Percentiles rank a stretch among this genome's conserved stretches.
Conservation (phyloP, 2,797 vertebrate genomes). For the Sternotherus odoratus region DNA sequence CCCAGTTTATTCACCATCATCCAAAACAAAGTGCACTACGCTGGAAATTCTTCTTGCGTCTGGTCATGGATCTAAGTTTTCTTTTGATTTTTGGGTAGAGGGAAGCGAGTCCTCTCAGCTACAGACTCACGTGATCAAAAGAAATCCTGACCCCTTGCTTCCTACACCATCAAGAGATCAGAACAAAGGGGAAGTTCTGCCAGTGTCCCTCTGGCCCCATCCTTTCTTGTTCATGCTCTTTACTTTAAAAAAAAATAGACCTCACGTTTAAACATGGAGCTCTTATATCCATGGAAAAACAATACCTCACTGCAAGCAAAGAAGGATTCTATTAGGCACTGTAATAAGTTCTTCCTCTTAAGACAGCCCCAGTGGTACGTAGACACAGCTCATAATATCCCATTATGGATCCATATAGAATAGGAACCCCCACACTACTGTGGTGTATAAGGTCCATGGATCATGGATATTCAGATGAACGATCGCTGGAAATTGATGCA, state of each 20-base stretch:
- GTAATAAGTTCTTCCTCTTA: neutral
- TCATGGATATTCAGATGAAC: neutral
- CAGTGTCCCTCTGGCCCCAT: neutral
- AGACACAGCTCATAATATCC: neutral
- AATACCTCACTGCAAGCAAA: neutral
- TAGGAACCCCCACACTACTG: neutral
- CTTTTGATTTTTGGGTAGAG: neutral
- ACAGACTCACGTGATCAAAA: neutral
- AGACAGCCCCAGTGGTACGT: neutral
- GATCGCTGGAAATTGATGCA: neutral
- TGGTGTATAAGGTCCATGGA: neutral
- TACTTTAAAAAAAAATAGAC: neutral
- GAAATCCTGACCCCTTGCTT: neutral
- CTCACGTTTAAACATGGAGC: neutral
- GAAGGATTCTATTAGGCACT: neutral
- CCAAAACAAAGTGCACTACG: neutral
- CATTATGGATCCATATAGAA: neutral
- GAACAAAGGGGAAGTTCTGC: neutral
- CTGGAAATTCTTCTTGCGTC: neutral
- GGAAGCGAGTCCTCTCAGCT: neutral
- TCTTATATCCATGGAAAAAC: neutral
- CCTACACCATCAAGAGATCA: neutral
- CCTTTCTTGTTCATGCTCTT: neutral
- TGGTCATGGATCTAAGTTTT: neutral
- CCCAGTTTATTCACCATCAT: neutral